These are phyloP conservation scores for Hydrotaea cyrtoneurina DNA, from an alignment of 2,888 invertebrate species.

Conservation along the genomic window DNA sequence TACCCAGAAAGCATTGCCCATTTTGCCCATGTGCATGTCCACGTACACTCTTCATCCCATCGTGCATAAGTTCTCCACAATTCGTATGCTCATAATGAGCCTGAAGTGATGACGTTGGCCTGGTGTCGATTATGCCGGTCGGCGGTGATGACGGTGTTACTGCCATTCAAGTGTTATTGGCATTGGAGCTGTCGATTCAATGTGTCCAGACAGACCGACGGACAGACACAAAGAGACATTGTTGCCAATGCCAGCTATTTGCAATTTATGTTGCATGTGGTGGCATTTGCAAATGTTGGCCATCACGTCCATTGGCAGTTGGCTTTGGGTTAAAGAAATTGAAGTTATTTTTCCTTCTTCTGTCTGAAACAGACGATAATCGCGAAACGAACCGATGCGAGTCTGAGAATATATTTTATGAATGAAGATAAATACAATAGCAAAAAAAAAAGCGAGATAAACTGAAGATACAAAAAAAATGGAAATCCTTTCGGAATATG, in stretches of 20 bases:
- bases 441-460: neutral
- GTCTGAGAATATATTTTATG: neutral
- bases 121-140: constrained; percentile 1
- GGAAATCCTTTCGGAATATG: too few species aligned
- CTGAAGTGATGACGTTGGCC: constrained; percentile 6
- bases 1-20: neutral
- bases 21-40: neutral
- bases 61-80: neutral
- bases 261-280: constrained; percentile 37
- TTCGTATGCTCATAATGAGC: constrained; percentile 25
- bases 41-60: neutral
- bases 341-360: neutral
- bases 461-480: too few species aligned
- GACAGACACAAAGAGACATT: neutral
- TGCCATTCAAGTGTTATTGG: constrained; percentile 6
- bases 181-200: neutral
- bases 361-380: neutral
- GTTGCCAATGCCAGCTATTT: neutral
- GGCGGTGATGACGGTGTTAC: neutral
- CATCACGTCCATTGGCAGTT: constrained; percentile 60
- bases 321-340: constrained; percentile 32
- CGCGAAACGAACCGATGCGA: neutral
- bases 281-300: constrained; percentile 57
- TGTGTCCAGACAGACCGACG: neutral
- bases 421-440: neutral